Percentiles rank a stretch among this genome's conserved stretches.
These are phyloP conservation scores for Acrocera orbiculus DNA, from an alignment of 2,888 invertebrate genomes.

Conservation along the genomic window DNA sequence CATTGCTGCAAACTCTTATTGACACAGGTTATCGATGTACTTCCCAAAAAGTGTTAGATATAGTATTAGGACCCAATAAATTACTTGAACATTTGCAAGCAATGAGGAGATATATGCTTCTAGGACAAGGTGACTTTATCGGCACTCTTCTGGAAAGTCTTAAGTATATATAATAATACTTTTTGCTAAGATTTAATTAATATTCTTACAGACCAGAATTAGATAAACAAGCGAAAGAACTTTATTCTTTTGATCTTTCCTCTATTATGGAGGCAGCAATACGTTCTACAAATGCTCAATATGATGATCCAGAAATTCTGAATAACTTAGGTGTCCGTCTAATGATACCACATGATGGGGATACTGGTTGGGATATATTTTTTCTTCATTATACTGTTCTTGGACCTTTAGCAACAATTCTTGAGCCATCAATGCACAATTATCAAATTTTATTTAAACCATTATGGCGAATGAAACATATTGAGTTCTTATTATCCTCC, in stretches of 20 bases:
- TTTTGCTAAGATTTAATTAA: slow-evolving; percentile 1
- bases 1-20: slow-evolving; percentile 63
- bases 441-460: slow-evolving; percentile 29
- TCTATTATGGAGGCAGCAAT: slow-evolving; percentile 71
- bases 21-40: slow-evolving; percentile 74
- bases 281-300: slow-evolving; percentile 85
- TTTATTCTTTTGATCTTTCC: slow-evolving; percentile 77
- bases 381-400: slow-evolving; percentile 28
- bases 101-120: slow-evolving; percentile 71
- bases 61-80: slow-evolving; percentile 73
- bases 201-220: slow-evolving; percentile 53
- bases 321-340: slow-evolving; percentile 71
- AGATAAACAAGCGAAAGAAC: slow-evolving; percentile 65
- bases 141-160: slow-evolving; percentile 81
- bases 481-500: slow-evolving; percentile 28
- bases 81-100: slow-evolving; percentile 82
- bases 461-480: slow-evolving; percentile 30
- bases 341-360: slow-evolving; percentile 29
- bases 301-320: slow-evolving; percentile 79
- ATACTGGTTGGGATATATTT: slow-evolving; percentile 30
- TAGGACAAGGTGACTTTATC: slow-evolving; percentile 94
- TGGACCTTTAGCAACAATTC: slow-evolving; percentile 30
- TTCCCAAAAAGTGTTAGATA: slow-evolving; percentile 67
- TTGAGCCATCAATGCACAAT: slow-evolving; percentile 28
- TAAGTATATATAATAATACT: slow-evolving; percentile 37